These are phyloP conservation scores for Hypocryptadius cinnamomeus DNA, from an alignment of 2,113 vertebrate species.

Conservation along the genomic window DNA sequence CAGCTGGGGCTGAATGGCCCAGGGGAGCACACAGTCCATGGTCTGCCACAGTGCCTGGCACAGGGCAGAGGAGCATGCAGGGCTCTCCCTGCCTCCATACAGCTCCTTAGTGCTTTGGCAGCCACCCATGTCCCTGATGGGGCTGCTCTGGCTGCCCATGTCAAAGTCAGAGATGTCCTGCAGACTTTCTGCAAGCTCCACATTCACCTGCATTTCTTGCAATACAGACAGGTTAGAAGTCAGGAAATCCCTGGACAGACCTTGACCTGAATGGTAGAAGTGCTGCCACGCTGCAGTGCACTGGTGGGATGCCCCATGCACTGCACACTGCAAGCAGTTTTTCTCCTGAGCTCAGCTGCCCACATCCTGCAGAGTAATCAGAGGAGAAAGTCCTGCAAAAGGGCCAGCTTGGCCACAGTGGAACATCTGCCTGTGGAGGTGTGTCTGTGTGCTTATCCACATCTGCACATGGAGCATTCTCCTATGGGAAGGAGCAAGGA, in stretches of 20 bases:
- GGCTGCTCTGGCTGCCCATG: background rate
- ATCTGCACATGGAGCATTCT: background rate
- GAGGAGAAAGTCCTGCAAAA: background rate
- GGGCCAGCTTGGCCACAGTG: background rate
- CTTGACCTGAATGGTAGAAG: background rate
- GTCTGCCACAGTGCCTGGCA: fast-evolving
- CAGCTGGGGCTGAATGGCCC: background rate
- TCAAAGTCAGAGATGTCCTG: background rate
- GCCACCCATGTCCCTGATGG: background rate
- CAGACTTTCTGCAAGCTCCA: background rate
- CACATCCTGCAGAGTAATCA: background rate
- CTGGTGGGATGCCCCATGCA: background rate
- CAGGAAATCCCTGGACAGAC: background rate
- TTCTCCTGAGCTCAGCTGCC: background rate
- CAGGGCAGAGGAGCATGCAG: background rate
- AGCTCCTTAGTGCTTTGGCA: background rate
- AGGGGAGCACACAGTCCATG: fast-evolving
- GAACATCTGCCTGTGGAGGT: background rate
- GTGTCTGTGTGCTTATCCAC: background rate
- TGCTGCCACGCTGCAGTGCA: fast-evolving
- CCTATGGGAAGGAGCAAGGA: background rate
- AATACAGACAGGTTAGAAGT: background rate
- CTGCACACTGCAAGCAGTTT: background rate
- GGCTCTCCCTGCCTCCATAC: background rate
- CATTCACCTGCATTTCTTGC: background rate